phyloP scores from a whole-genome alignment of 2,888 invertebrate species.

The Noctua janthina region DNA sequence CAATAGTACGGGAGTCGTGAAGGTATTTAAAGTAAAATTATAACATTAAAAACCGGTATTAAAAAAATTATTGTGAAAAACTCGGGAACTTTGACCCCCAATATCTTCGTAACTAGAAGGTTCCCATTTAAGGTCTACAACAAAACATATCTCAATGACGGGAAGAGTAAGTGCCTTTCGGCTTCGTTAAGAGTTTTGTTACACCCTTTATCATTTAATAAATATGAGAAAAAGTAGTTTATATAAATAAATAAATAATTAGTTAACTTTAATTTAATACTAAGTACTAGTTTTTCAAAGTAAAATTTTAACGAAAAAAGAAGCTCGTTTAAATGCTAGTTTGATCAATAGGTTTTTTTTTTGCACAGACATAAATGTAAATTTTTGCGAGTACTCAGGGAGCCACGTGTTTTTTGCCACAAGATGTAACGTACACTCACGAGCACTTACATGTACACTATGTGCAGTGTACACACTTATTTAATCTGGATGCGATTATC shows the following conservation, averaged over 20 bases:
- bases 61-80: too few species aligned
- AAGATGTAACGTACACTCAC: background rate
- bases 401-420: background rate
- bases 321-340: background rate
- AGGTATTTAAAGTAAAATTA: too few species aligned
- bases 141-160: too few species aligned
- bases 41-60: too few species aligned
- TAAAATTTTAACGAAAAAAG: background rate
- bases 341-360: background rate
- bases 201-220: background rate
- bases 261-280: background rate
- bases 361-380: background rate
- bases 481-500: too few species aligned
- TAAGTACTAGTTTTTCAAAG: background rate
- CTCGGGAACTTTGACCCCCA: too few species aligned
- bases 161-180: too few species aligned
- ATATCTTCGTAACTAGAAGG: too few species aligned
- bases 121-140: too few species aligned
- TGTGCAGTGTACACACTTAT: too few species aligned
- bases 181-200: too few species aligned
- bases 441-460: background rate
- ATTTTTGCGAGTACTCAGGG: slow-evolving; percentile 10
- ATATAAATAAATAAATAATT: background rate
- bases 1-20: too few species aligned
- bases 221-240: background rate